Evolutionary conservation across 2,888 invertebrate species (phyloP), one percentile per base, ranked within the genome.

Genomic region (Marasmarcha lunaedactyla): DNA sequence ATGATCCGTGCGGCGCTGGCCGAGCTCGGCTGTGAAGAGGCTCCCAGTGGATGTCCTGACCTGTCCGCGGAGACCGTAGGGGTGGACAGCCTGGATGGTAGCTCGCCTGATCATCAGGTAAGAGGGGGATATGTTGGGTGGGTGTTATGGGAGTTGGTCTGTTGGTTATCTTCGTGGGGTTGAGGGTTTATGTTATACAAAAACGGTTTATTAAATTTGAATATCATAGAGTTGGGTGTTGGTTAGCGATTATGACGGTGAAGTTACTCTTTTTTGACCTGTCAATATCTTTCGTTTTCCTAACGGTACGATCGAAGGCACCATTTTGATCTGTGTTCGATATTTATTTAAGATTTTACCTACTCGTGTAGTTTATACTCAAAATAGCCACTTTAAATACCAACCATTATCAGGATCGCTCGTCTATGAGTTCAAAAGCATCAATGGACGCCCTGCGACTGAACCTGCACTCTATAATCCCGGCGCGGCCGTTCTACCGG

Each of bases 1-100:
- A 88, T 95, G 66, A 94, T 94, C 49, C 89, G 91, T 55, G 87
- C 89, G 35, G 94, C 94, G n/a, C 73, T 95, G 43, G 93, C 92
- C 43, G 93, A 94, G 69, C 85, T 94, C 15, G 94, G 94, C 41
- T 94, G 94, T 63, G 94, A 94, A 69, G 94, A 94, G 74, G 87
- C 92, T 42, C 94, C 94, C 11, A 90, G 92, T 5, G 94, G 93
- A 38, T 93, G 93, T 63, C 88, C 88, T 9, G 94, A 94, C 71
- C 81, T 93, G n/a, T 93, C 93, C 59, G 86, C 87, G 7, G 94
- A 94, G 72, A 86, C 93, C 1, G 67, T 87, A 48, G 73, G 87
- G 43, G 81, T 89, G 54, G 78, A 87, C 72, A 70, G 90, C 77
- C 57, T 83, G 5, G 88, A 89, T 46, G 90, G 88, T 45, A 85